Evolutionary conservation across 2,797 vertebrate species (phyloP), one percentile per base, ranked within the genome.

Genomic region (Gymnodraco acuticeps): DNA sequence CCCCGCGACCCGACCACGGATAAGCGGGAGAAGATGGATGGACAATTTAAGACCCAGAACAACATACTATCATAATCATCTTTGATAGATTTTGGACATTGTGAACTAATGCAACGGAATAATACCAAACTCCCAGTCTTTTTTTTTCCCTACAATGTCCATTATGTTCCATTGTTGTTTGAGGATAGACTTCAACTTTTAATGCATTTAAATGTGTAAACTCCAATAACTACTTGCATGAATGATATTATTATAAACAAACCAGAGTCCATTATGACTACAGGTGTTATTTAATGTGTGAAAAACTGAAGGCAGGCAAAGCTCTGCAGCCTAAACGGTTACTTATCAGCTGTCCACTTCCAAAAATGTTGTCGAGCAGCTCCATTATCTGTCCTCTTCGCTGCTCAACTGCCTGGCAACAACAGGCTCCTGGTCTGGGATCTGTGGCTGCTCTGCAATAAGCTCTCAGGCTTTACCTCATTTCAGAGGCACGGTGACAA

Each of bases 401-500:
- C 64, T 7, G 46, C 72, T 79, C 77, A 88, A 88, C 77, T 90
- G 89, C 91, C 82, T 79, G 83, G 87, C 83, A 87, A 92, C 88
- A 86, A 75, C 67, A 74, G 73, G 64, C 80, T 86, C 73, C 76
- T 67, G 67, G 70, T 55, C 61, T 64, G 63, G 73, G 82, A 88
- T 89, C 80, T 84, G 73, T 42, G 55, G n/a, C 58, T n/a, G 72
- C 77, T 75, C 84, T n/a, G 80, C 89, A 90, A 86, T 91, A 81
- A 88, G 74, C 85, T 78, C 83, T 6, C 68, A 79, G 78, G 85
- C 65, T 88, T 81, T 64, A 80, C 62, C 70, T 75, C 88, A 78
- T 83, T 69, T 73, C 47, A 85, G 82, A 90, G 88, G 82, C 83
- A 78, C 23, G 27, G 84, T 66, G 67, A 94, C 92, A 94, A 93